Evolutionary conservation across 2,888 invertebrate species (phyloP), one percentile per base, ranked within the genome.

Genomic region (Noctua janthina): DNA sequence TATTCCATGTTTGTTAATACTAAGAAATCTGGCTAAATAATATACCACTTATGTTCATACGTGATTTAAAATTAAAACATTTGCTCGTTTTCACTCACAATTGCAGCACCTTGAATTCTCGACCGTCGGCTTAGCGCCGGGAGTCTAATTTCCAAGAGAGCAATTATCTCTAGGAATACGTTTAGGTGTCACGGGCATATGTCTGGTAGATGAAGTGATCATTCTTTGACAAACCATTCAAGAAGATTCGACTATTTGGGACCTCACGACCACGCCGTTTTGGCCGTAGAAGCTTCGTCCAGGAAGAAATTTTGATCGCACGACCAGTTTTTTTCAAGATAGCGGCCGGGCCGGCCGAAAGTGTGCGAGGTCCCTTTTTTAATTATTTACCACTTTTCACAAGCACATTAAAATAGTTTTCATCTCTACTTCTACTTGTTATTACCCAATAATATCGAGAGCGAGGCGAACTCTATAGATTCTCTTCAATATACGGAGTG

Each of bases 11-110:
- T 59, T 67, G 29, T 67, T 84, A 67, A 59, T 64, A 39, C 29
- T 46, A 62, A 74, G 39, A 83, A 54, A 72, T 69, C 39, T 73
- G 62, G 29, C 29, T 49, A 35, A 70, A 43, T 70, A 66, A 77
- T 82, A 29, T 70, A 64, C 5, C 64, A 76, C 23, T 81, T 46
- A n/a, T 23, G 5, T 59, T 69, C 49, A 66, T 70, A 82, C 64
- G 51, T 70, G 64, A 64, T 81, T 82, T 70, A 20, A n/a, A 35
- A 51, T 83, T 59, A 68, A 51, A 66, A 20, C 11, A n/a, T 20
- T 54, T 35, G 35, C 17, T 8, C 8, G 64, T 59, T n/a, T 59
- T 59, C 5, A 11, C 6, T 59, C 13, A 13, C 13, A n/a, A 59
- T 59, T 59, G 13, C 11, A 59, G 13, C 2, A 59, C n/a, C 13